A percentile compares a stretch with the other conserved stretches of the same genome.
phyloP scores from a whole-genome alignment of 1,140 invertebrate genomes.

The Anthonomus grandis region DNA sequence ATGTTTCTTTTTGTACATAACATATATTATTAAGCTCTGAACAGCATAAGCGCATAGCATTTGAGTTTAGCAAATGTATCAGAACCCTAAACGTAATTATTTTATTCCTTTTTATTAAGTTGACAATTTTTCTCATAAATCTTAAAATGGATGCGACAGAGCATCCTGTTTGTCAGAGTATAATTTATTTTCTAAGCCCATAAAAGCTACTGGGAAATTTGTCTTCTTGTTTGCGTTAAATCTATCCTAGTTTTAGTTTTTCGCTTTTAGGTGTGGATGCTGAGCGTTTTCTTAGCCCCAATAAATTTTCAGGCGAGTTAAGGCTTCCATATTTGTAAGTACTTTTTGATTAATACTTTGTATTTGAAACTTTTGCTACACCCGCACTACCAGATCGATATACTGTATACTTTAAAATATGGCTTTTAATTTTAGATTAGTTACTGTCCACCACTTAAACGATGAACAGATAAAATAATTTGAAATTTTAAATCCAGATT shows the following conservation, averaged over 20 bases:
- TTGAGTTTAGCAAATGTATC: too few relatives aligned
- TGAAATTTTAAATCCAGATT: too few relatives aligned
- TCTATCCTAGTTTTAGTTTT: background rate
- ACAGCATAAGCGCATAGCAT: too few relatives aligned
- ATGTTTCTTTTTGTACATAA: too few relatives aligned
- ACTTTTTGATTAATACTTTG: constrained; percentile 11
- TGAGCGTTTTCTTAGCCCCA: background rate
- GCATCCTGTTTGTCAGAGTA: background rate
- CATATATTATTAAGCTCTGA: too few relatives aligned
- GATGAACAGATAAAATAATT: too few relatives aligned
- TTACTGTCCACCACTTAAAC: too few relatives aligned
- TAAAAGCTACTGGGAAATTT: background rate
- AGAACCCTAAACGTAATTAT: too few relatives aligned
- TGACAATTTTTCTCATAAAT: background rate
- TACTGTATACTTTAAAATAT: too few relatives aligned
- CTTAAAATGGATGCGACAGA: background rate
- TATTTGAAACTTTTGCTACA: background rate
- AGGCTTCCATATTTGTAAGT: constrained; percentile 2
- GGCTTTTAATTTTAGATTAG: too few relatives aligned
- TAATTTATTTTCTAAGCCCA: constrained; percentile 3
- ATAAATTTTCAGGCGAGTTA: background rate
- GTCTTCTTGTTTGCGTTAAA: constrained; percentile 3
- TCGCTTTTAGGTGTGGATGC: background rate
- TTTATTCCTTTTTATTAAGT: too few relatives aligned
- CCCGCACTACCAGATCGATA: background rate